A percentile compares a stretch with the other conserved stretches of the same genome.
Conservation (phyloP, 1,140 invertebrate genomes). For the Platyscapa corneri region DNA sequence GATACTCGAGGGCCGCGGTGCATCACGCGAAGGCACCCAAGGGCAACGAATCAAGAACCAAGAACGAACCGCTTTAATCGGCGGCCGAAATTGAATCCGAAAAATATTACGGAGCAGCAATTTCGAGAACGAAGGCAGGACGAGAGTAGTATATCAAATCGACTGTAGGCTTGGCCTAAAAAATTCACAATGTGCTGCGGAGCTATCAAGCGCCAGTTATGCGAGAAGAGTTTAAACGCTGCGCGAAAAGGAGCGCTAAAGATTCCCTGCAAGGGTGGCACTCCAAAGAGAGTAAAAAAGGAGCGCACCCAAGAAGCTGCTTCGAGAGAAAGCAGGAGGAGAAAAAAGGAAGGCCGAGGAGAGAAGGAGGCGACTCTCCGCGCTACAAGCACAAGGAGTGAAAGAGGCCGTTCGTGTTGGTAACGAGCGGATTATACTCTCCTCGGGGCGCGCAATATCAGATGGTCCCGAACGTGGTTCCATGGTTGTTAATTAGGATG, state of each 20-base stretch:
- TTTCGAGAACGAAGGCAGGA: neutral
- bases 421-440: slow-evolving; percentile 72
- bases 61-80: neutral
- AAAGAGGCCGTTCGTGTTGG: slow-evolving; percentile 67
- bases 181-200: slow-evolving; percentile 16
- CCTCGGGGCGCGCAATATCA: slow-evolving; percentile 61
- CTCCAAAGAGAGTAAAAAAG: neutral
- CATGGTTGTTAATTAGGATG: slow-evolving; percentile 73
- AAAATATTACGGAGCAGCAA: neutral
- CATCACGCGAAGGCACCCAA: too few relatives aligned
- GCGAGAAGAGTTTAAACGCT: slow-evolving; percentile 8
- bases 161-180: neutral
- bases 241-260: neutral
- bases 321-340: slow-evolving; percentile 47
- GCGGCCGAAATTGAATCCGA: neutral
- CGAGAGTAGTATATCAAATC: neutral
- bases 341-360: slow-evolving; percentile 41
- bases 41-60: neutral
- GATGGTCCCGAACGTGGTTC: slow-evolving; percentile 69
- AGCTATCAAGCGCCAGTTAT: slow-evolving; percentile 29
- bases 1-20: neutral
- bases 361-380: neutral
- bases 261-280: slow-evolving; percentile 20
- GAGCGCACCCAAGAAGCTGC: neutral
- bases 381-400: slow-evolving; percentile 39